Evolutionary conservation across 1,140 invertebrate species (phyloP).

Genomic region (Drosophila lowei): DNA sequence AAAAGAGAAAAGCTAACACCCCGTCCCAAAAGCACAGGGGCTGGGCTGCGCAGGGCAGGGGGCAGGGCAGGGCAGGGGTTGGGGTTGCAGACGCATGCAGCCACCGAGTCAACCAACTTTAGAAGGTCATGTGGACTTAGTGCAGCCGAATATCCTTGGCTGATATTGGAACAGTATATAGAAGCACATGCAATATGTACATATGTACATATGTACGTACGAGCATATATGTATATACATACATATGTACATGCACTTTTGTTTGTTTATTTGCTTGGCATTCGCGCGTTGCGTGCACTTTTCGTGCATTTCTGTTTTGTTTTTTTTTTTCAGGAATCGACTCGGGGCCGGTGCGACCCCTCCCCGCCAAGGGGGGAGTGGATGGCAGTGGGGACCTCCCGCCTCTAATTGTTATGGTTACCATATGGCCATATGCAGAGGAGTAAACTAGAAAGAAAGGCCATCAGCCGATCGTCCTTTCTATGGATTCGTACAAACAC

Average conservation of each 20-base stretch:
- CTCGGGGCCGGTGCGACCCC: no score
- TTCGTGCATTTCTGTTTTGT: conserved; percentile 6
- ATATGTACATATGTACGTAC: background rate
- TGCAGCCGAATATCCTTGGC: conserved; percentile 78
- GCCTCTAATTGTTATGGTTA: no score
- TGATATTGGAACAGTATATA: conserved; percentile 69
- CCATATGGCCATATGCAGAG: no score
- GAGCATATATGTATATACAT: background rate
- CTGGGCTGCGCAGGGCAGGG: background rate
- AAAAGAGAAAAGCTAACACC: background rate
- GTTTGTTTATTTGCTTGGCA: conserved; percentile 47
- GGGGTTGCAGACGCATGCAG: conserved; percentile 40
- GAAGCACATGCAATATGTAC: conserved; percentile 1
- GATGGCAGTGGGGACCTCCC: no score
- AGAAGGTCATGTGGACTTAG: conserved; percentile 79
- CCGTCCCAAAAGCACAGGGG: background rate
- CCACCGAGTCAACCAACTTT: conserved; percentile 80
- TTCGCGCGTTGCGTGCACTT: conserved; percentile 47
- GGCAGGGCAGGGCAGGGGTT: background rate
- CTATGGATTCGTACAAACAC: no score
- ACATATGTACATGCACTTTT: conserved; percentile 16
- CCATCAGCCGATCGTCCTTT: no score
- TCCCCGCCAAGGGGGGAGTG: no score
- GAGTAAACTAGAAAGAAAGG: no score
- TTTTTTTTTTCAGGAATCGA: conserved; percentile 50